phyloP scores from a whole-genome alignment of 2,888 invertebrate species.

The Schizotus pectinicornis region DNA sequence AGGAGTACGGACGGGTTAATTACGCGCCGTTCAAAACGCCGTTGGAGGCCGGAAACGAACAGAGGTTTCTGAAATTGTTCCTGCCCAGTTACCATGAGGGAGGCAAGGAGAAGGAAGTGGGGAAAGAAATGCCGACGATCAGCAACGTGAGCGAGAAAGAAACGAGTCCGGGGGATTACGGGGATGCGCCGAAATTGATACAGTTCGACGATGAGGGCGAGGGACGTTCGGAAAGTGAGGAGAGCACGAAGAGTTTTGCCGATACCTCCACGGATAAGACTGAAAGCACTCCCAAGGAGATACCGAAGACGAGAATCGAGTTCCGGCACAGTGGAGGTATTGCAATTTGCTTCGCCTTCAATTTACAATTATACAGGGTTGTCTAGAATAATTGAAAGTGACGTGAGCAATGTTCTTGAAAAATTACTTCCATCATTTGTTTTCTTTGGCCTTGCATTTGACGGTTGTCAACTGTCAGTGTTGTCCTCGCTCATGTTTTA shows the following conservation, averaged over 20 bases:
- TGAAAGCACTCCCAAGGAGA: constrained; percentile 7
- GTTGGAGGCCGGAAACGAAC: constrained; percentile 68
- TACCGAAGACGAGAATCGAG: constrained; percentile 26
- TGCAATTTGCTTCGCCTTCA: no score
- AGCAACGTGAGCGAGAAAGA: neutral
- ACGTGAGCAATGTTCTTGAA: no score
- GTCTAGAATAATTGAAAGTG: no score
- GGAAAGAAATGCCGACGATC: neutral
- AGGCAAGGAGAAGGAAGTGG: constrained; percentile 6
- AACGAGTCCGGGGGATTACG: neutral
- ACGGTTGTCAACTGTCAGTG: no score
- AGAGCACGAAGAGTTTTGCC: constrained; percentile 13
- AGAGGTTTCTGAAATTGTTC: constrained; percentile 69
- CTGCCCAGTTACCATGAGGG: constrained; percentile 58
- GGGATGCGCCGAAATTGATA: no score
- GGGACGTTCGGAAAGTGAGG: neutral
- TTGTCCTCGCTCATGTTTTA: no score
- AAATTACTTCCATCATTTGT: no score
- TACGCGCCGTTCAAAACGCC: constrained; percentile 75
- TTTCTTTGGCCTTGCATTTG: no score
- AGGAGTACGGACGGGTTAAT: constrained; percentile 74
- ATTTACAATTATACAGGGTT: no score
- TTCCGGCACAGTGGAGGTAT: constrained; percentile 5
- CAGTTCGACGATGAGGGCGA: constrained; percentile 1
- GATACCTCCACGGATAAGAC: no score